These are phyloP conservation scores for Leptodactylus fallax DNA, from an alignment of 2,797 vertebrate genomes.

Conservation along the genomic window DNA sequence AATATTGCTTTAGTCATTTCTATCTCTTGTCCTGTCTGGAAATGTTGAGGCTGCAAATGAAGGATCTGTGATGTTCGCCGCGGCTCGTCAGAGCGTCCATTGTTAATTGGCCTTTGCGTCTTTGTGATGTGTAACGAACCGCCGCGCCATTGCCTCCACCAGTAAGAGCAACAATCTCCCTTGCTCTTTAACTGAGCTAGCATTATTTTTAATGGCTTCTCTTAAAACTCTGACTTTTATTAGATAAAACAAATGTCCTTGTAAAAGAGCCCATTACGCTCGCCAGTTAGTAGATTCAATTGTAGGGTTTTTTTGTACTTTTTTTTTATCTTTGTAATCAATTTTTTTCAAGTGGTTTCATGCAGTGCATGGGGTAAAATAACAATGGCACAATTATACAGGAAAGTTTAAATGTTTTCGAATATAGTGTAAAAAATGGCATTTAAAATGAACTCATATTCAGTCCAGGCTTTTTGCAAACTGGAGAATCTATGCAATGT, in stretches of 20 bases:
- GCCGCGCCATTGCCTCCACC: background rate
- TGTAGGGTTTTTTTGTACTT: background rate
- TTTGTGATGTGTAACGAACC: slow-evolving; percentile 19
- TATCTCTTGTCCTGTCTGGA: background rate
- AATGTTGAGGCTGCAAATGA: background rate
- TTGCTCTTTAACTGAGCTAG: slow-evolving; percentile 42
- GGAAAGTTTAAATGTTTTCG: background rate
- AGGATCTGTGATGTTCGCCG: background rate
- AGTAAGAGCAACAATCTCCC: slow-evolving; percentile 2
- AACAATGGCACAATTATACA: background rate
- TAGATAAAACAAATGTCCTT: slow-evolving; percentile 62
- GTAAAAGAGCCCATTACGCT: slow-evolving; percentile 60
- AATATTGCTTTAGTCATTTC: background rate
- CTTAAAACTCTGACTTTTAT: slow-evolving; percentile 60
- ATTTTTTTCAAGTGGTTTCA: slow-evolving; percentile 56
- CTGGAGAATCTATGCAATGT: too few species aligned
- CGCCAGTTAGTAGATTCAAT: slow-evolving; percentile 49
- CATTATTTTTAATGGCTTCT: slow-evolving; percentile 33
- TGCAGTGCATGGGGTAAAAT: background rate
- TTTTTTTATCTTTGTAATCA: slow-evolving; percentile 32
- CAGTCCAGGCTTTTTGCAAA: too few species aligned
- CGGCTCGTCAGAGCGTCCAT: background rate
- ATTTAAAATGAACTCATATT: background rate
- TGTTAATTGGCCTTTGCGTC: slow-evolving; percentile 39
- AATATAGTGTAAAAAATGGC: background rate